phyloP scores from a whole-genome alignment of 2,888 invertebrate species.

The Acanthosepion lycidas region DNA sequence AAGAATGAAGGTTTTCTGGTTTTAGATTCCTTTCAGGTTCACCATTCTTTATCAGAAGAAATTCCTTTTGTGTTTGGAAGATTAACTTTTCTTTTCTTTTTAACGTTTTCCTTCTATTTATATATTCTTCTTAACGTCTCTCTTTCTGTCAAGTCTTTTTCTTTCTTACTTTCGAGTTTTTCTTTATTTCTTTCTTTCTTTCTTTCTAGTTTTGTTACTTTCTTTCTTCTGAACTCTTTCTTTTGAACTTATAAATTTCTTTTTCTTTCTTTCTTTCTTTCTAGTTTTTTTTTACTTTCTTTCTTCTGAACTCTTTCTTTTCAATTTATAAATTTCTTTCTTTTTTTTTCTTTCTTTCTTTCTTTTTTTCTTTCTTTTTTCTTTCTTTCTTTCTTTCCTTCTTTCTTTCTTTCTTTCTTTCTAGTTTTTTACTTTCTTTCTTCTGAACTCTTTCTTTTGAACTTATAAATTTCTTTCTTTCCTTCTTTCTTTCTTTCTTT shows the following conservation, averaged over 20 bases:
- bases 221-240: neutral
- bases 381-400: neutral
- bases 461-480: too few species aligned
- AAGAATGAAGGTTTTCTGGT: neutral
- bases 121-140: neutral
- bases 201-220: neutral
- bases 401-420: neutral
- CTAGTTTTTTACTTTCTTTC: neutral
- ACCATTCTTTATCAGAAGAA: neutral
- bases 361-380: neutral
- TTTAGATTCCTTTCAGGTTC: neutral
- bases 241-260: neutral
- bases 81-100: neutral
- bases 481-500: too few species aligned
- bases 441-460: neutral
- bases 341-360: neutral
- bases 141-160: neutral
- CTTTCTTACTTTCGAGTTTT: too few species aligned
- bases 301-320: too few species aligned
- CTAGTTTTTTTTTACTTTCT: too few species aligned
- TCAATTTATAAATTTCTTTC: too few species aligned
- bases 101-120: neutral
- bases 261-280: too few species aligned
- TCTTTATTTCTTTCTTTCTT: neutral
- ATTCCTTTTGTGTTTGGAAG: neutral